Percentiles rank a stretch among this genome's conserved stretches.
phyloP scores from a whole-genome alignment of 2,113 vertebrate species.

The Xiphophorus maculatus region DNA sequence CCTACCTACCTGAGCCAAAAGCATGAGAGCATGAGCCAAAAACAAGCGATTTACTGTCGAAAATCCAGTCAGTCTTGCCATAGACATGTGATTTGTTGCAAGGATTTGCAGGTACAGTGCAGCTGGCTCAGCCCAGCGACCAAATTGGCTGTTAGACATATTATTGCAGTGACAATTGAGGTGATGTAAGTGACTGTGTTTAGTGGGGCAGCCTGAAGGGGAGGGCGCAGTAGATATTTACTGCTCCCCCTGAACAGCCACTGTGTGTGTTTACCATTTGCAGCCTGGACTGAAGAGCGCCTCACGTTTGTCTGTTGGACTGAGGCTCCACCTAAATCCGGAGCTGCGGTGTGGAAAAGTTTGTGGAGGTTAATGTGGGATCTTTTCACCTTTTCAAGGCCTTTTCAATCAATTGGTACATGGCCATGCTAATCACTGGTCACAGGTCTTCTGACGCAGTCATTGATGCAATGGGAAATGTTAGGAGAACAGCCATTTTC shows the following conservation, averaged over 20 bases:
- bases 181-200: constrained; percentile 72
- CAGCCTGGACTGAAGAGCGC: constrained; percentile 20
- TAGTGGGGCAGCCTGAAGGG: constrained; percentile 60
- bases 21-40: constrained; percentile 6
- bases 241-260: constrained; percentile 50
- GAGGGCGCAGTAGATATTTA: constrained; percentile 69
- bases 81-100: constrained; percentile 1
- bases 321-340: constrained; percentile 53
- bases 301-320: constrained; percentile 46
- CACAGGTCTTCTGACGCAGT: constrained; percentile 58
- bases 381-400: constrained; percentile 58
- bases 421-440: constrained; percentile 39
- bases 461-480: constrained; percentile 51
- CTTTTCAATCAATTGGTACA: constrained; percentile 30
- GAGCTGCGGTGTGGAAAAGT: constrained; percentile 54
- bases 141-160: constrained; percentile 32
- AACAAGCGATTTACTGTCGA: background rate
- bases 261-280: constrained; percentile 32
- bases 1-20: no score
- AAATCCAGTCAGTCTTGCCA: background rate
- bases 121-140: constrained; percentile 39
- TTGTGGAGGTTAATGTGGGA: constrained; percentile 41
- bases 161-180: constrained; percentile 51
- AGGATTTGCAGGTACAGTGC: constrained; percentile 31
- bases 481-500: constrained; percentile 40